These are phyloP conservation scores for Gephyroberyx darwinii DNA, from an alignment of 2,797 vertebrate genomes.

Conservation along the genomic window DNA sequence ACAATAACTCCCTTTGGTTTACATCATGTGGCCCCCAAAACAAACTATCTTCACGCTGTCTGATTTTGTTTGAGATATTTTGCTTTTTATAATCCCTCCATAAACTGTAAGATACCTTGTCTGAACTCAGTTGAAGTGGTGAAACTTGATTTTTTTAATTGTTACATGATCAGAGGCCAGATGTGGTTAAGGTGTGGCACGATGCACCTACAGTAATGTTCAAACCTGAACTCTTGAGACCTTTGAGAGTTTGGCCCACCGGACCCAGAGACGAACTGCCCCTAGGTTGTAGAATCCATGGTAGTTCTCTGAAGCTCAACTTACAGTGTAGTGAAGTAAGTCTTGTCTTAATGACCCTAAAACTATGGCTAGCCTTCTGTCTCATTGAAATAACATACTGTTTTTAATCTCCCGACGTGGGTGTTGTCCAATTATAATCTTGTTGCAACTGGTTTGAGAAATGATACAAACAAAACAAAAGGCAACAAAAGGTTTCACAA, in stretches of 20 bases:
- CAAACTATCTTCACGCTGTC: neutral
- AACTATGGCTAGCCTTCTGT: too few species aligned
- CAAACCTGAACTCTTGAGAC: neutral
- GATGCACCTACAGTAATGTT: neutral
- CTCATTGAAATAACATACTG: neutral
- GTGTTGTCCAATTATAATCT: neutral
- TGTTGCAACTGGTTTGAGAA: conserved; percentile 24
- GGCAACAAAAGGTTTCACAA: neutral
- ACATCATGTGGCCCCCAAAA: neutral
- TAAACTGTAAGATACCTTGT: too few species aligned
- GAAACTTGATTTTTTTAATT: conserved; percentile 13
- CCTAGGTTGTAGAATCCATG: too few species aligned
- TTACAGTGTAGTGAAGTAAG: too few species aligned
- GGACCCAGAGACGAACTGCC: too few species aligned
- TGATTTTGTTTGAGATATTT: neutral
- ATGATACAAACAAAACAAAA: neutral
- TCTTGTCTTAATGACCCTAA: too few species aligned
- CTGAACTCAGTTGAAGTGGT: neutral
- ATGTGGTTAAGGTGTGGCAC: neutral
- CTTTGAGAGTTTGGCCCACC: neutral
- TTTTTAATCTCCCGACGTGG: neutral
- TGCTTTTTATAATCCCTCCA: neutral
- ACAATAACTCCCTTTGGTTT: neutral
- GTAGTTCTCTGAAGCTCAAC: too few species aligned
- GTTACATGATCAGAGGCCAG: neutral